Conservation (phyloP, 2,797 vertebrate genomes). For the Coendou prehensilis region DNA sequence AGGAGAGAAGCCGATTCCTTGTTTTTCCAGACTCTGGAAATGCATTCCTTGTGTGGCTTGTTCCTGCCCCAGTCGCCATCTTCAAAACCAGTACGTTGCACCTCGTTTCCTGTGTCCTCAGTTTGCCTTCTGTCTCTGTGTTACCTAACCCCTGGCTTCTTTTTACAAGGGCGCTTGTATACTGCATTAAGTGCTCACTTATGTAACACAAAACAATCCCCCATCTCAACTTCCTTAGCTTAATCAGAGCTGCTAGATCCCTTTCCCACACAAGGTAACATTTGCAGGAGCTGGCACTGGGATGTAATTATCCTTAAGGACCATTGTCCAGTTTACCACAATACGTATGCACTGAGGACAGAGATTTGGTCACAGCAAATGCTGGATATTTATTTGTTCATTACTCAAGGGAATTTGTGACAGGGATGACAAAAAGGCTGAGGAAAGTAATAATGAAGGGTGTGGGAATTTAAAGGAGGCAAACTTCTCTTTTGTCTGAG, state of each 20-base stretch:
- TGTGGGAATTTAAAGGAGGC: neutral
- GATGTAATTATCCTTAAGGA: neutral
- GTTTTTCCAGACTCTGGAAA: neutral
- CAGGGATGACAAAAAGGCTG: neutral
- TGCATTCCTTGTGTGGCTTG: neutral
- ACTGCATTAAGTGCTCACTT: neutral
- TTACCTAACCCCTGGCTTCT: neutral
- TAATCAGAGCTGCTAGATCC: neutral
- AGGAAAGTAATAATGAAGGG: neutral
- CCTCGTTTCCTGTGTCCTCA: neutral
- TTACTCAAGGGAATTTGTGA: neutral
- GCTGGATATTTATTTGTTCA: too few species aligned
- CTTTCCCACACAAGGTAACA: neutral
- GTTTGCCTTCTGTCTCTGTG: neutral
- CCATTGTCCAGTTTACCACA: too few species aligned
- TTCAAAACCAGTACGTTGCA: neutral
- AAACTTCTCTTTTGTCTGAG: neutral
- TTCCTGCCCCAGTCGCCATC: neutral
- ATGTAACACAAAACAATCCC: neutral
- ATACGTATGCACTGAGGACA: neutral
- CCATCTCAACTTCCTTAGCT: neutral
- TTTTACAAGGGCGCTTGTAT: neutral
- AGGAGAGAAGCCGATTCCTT: neutral
- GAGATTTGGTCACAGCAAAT: neutral
- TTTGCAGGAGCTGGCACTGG: neutral